phyloP scores from a whole-genome alignment of 1,140 invertebrate species.

The Solenopsis invicta region DNA sequence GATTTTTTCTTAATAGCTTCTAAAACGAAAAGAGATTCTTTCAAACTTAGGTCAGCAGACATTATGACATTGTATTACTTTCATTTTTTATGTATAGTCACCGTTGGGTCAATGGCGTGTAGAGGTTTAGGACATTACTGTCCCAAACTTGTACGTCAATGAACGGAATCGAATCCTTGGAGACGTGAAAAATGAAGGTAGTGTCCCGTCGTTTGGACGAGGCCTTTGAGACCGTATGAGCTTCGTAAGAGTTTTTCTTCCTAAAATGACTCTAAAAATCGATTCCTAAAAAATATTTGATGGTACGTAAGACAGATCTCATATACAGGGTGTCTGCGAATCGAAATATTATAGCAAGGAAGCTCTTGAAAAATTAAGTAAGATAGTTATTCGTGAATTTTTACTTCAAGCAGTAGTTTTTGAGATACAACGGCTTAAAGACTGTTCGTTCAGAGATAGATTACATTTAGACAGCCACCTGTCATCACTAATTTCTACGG shows the following conservation, averaged over 20 bases:
- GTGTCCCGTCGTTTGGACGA: not conserved
- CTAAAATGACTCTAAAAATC: not conserved
- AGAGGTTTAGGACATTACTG: not conserved
- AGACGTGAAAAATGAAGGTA: not conserved
- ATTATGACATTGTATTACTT: not conserved
- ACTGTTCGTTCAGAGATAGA: too few species aligned
- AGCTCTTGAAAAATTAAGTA: too few species aligned
- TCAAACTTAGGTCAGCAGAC: not conserved
- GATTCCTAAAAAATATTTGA: not conserved
- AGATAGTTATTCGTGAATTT: too few species aligned
- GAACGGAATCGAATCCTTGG: not conserved
- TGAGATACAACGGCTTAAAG: too few species aligned
- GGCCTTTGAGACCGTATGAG: not conserved
- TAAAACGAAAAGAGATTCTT: not conserved
- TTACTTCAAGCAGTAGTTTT: too few species aligned
- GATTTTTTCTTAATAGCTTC: not conserved
- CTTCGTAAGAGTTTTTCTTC: not conserved
- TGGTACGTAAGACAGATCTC: not conserved
- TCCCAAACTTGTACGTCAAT: not conserved
- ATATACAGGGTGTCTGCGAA: too few species aligned
- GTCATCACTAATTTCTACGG: too few species aligned
- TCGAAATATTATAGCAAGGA: too few species aligned
- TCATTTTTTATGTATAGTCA: not conserved
- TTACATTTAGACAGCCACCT: too few species aligned
- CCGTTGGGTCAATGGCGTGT: not conserved